Percentiles rank a stretch among this genome's conserved stretches.
Evolutionary conservation across 2,888 invertebrate species (phyloP).

Genomic region (Melanchra persicariae): DNA sequence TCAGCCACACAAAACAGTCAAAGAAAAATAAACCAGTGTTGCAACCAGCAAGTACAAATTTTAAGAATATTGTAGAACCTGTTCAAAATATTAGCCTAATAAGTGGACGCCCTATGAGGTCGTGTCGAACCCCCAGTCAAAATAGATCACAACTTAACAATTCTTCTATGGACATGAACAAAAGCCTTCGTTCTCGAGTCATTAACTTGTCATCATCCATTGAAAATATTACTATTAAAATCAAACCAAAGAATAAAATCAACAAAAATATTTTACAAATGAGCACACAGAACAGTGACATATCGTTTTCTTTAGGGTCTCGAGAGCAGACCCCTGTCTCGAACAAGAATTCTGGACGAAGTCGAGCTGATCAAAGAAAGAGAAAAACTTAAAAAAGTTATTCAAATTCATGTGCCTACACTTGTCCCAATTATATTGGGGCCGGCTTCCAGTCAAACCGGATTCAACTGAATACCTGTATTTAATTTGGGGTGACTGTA

Average conservation of each 20-base stretch:
- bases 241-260: conserved; percentile 45
- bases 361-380: conserved; percentile 36
- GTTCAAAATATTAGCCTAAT: conserved; percentile 32
- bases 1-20: neutral
- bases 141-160: conserved; percentile 51
- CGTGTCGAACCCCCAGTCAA: conserved; percentile 62
- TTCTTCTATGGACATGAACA: conserved; percentile 24
- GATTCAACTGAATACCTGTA: no score
- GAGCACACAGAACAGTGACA: conserved; percentile 55
- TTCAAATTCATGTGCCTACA: no score
- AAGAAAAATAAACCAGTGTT: conserved; percentile 26
- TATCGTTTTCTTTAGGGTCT: conserved; percentile 62
- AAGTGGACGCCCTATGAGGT: conserved; percentile 61
- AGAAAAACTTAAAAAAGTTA: conserved; percentile 30
- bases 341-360: conserved; percentile 35
- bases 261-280: conserved; percentile 42
- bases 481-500: no score
- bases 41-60: conserved; percentile 20
- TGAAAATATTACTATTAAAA: conserved; percentile 54
- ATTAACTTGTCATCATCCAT: conserved; percentile 56
- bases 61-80: conserved; percentile 39
- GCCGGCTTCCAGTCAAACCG: no score
- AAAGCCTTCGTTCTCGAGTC: conserved; percentile 51
- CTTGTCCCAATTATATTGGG: no score
- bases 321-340: conserved; percentile 42